Conservation (phyloP, 1,140 invertebrate genomes). For the Choristoneura fumiferana region DNA sequence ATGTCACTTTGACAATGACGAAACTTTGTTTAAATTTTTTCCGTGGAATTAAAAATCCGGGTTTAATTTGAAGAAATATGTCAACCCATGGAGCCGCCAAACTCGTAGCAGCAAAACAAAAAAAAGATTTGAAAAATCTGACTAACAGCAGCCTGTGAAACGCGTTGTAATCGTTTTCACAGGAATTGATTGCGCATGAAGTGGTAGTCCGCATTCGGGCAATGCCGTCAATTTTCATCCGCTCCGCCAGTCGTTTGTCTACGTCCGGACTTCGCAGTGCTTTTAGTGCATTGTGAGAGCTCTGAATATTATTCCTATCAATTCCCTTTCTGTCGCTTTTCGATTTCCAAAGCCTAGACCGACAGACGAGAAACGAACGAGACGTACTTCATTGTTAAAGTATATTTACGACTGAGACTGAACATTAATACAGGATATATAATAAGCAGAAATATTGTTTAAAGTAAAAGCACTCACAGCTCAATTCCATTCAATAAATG, state of each 20-base stretch:
- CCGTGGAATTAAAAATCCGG: too few species aligned
- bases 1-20: too few species aligned
- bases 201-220: constrained; percentile 13
- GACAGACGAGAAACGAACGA: neutral
- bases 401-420: too few species aligned
- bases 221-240: constrained; percentile 18
- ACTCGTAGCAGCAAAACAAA: too few species aligned
- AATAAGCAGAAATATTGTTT: too few species aligned
- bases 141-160: neutral
- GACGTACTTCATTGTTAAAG: neutral
- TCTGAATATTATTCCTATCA: constrained; percentile 18
- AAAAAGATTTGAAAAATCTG: constrained; percentile 6
- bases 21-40: too few species aligned
- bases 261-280: constrained; percentile 1
- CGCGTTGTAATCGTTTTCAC: constrained; percentile 16
- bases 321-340: constrained; percentile 12
- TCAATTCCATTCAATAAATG: constrained; percentile 89
- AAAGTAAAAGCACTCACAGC: constrained; percentile 72
- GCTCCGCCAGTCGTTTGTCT: constrained; percentile 13
- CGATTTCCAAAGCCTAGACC: constrained; percentile 12
- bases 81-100: too few species aligned
- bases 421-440: too few species aligned
- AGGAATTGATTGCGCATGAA: constrained; percentile 16
- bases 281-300: constrained; percentile 16
- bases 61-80: too few species aligned